These are phyloP conservation scores for Heteromyza rotundicornis DNA, from an alignment of 2,888 invertebrate species.

Conservation along the genomic window DNA sequence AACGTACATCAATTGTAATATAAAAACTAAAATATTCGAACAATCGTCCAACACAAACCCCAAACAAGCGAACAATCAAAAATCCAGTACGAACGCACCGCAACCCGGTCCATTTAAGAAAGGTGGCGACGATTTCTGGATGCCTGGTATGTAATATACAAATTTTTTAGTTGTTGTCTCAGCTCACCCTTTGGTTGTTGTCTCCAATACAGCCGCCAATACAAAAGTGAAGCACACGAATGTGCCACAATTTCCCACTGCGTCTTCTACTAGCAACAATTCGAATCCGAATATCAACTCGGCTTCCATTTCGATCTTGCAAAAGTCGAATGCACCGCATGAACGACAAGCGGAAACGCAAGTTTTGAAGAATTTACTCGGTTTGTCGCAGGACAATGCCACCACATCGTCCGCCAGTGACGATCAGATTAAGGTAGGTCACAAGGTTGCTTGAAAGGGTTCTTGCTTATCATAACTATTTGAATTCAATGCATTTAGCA, in stretches of 20 bases:
- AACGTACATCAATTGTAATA: not conserved
- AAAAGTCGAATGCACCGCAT: not conserved
- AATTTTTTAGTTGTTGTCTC: too few species aligned
- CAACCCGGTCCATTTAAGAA: too few species aligned
- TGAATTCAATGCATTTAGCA: constrained; percentile 28
- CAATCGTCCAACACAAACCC: not conserved
- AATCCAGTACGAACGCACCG: not conserved
- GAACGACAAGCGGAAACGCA: constrained; percentile 36
- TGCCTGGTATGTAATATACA: too few species aligned
- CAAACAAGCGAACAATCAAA: not conserved
- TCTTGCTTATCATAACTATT: not conserved
- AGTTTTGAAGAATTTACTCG: constrained; percentile 40
- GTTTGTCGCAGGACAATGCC: constrained; percentile 25
- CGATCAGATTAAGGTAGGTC: constrained; percentile 15
- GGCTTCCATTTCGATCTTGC: not conserved
- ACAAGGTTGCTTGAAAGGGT: too few species aligned
- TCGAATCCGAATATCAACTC: not conserved
- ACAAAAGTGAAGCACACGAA: constrained; percentile 26
- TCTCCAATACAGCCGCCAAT: constrained; percentile 27
- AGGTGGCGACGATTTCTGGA: constrained; percentile 35
- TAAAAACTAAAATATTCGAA: not conserved
- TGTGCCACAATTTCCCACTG: not conserved
- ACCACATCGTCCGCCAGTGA: too few species aligned
- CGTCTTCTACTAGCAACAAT: constrained; percentile 12
- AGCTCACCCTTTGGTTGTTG: too few species aligned